Evolutionary conservation across 1,140 invertebrate genomes (phyloP), one percentile per base, ranked within the genome.

Genomic region (Diachasma alloeum): DNA sequence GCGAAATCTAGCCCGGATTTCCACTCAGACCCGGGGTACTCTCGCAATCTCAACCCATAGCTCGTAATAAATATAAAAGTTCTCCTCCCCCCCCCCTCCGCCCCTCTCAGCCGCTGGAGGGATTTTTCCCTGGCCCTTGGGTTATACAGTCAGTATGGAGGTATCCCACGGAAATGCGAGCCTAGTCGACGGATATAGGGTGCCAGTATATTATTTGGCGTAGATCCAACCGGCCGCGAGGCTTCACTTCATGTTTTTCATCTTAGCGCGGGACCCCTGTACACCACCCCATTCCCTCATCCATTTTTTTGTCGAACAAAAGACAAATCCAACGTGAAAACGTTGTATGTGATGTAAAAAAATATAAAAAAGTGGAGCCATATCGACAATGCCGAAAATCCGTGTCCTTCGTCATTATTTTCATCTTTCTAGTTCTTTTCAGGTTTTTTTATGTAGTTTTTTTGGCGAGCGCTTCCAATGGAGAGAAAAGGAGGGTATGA

Each of bases 161-260:
- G 74, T 1, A 53, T 48, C 37, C 39, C 19, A 56, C 22, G 42
- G 31, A 66, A 72, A 72, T 75, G 44, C 44, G 72, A 72, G 63
- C 46, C 71, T 76, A 76, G 74, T 74, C 36, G 69, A 72, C 24
- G 63, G 69, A 74, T 73, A 75, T 73, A 81, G 83, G 82, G 77
- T 78, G 83, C 83, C 83, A 79, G 86, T 87, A 86, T 86, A 86
- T 87, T 86, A 86, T 87, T 87, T 87, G 86, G 86, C 86, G 81
- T 78, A 75, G 74, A 78, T 87, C 85, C 85, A 86, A 84, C 78
- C 85, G 80, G 79, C 83, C 83, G 84, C 83, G 79, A 86, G 85
- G 84, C 82, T 85, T 56, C 82, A 80, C 83, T 83, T 85, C 80
- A 81, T 53, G 79, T 82, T 85, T 87, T 86, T 86, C 83, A 86